phyloP scores from a whole-genome alignment of 1,140 invertebrate genomes.

The Drosophila seguyi region DNA sequence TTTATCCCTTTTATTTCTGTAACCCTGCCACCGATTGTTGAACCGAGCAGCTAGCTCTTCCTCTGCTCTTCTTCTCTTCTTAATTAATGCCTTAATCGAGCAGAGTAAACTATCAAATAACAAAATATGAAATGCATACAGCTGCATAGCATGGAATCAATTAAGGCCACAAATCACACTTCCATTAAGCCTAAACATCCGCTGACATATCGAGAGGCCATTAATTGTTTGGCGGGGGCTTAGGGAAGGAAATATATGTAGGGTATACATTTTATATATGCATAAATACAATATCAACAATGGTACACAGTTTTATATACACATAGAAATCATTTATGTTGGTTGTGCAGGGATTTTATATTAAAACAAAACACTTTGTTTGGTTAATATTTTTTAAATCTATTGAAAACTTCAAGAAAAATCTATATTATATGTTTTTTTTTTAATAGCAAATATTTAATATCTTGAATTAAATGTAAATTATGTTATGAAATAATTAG shows the following conservation, averaged over 20 bases:
- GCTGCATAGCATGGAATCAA: not conserved
- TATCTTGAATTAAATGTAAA: too few relatives aligned
- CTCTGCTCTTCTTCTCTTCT: not conserved
- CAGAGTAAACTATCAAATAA: not conserved
- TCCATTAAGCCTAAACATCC: conserved; percentile 2
- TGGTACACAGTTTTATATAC: too few relatives aligned
- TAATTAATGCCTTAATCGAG: not conserved
- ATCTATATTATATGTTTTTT: too few relatives aligned
- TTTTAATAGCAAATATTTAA: too few relatives aligned
- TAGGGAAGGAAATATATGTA: not conserved
- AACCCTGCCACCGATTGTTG: conserved; percentile 9
- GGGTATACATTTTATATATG: not conserved
- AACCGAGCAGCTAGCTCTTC: not conserved
- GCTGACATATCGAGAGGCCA: conserved; percentile 1
- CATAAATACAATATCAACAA: not conserved
- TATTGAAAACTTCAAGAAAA: not conserved
- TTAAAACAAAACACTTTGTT: not conserved
- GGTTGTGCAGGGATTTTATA: too few relatives aligned
- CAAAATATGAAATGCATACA: not conserved
- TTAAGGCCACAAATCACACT: conserved; percentile 2
- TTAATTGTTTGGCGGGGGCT: not conserved
- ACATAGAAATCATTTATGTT: too few relatives aligned
- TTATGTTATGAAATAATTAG: too few relatives aligned
- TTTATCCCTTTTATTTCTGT: too few relatives aligned
- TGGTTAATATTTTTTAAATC: not conserved